Conservation (phyloP, 2,113 vertebrate species). For the Tragulus kanchil region DNA sequence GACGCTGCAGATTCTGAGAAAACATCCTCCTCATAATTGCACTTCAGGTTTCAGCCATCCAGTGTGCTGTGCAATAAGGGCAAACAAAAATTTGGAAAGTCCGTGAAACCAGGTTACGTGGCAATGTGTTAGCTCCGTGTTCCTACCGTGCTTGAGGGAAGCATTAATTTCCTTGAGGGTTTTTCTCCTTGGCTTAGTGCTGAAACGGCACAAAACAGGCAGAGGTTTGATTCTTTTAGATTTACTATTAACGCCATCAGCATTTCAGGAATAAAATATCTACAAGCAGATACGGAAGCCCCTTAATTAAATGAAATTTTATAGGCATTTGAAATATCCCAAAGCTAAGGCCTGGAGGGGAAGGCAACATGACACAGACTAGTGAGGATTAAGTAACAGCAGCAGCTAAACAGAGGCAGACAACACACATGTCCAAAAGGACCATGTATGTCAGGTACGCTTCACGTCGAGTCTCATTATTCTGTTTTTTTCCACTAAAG, state of each 20-base stretch:
- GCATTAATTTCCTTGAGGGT: conserved; percentile 59
- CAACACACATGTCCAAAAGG: background rate
- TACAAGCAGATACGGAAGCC: conserved; percentile 38
- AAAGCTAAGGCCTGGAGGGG: background rate
- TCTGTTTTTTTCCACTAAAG: background rate
- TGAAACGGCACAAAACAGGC: conserved; percentile 76
- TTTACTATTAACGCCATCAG: conserved; percentile 65
- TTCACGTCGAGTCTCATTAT: background rate
- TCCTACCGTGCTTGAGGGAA: conserved; percentile 51
- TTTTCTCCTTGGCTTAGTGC: conserved; percentile 70
- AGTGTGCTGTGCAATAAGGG: background rate
- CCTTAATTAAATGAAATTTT: conserved; percentile 41
- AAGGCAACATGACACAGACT: background rate
- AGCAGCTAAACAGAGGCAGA: background rate
- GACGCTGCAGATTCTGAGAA: background rate
- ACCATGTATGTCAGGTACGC: background rate
- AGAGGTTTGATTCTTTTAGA: conserved; percentile 68
- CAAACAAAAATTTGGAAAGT: conserved; percentile 49
- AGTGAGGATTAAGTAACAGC: background rate
- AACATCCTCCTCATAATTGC: background rate
- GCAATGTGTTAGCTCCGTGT: background rate
- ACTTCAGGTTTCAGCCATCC: background rate
- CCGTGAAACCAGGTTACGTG: conserved; percentile 2
- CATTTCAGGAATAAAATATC: conserved; percentile 64
- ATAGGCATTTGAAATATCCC: conserved; percentile 43